Base-by-base conservation (phyloP, 2,797 vertebrate genomes). In the Cottoperca gobio region DNA sequence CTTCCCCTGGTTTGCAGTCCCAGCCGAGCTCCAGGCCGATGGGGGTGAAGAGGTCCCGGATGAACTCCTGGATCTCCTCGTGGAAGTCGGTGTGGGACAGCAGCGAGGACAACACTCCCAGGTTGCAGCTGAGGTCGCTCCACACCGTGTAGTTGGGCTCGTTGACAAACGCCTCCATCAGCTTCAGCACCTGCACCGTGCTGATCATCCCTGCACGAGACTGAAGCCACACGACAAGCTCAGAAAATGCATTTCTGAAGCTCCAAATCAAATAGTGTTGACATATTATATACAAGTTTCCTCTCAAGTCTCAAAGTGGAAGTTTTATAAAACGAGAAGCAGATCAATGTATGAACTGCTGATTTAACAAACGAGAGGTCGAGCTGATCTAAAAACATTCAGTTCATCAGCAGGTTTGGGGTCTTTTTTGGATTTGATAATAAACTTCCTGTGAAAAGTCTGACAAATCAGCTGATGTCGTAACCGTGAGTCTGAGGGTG, bases 111-210 rank as follows among this genome's bases (percentile, higher is more conserved):
- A 99, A 92, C 79, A 98, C 97, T 24, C 97, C 97, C 93, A 99
- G 96, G 94, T 99, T 99, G 91, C 97, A 98, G 96, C 98, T 99
- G 86, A 99, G 97, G 95, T 99, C 97, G 45, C 97, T 99, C 98
- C 98, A 99, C 87, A 99, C 98, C 0, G 98, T 99, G 92, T 99
- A 99, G 93, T 99, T 99, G 76, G 97, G 97, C 92, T 99, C 98
- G 73, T 98, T 98, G 92, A 99, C 95, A 79, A 99, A 99, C 21
- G 98, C 98, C 88, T 99, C 98, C 98, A 99, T 99, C 92, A 99
- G 94, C 91, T 96, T 98, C 82, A 99, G 95, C 85, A 99, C 97
- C 90, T 99, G 97, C 89, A 98, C 97, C 24, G 98, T 99, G 95
- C 97, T 97, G 92, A 98, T 97, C 95, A 99, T 97, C 78, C 98